Conservation (phyloP, 2,888 invertebrate species). For the Drosophila nigricruria region DNA sequence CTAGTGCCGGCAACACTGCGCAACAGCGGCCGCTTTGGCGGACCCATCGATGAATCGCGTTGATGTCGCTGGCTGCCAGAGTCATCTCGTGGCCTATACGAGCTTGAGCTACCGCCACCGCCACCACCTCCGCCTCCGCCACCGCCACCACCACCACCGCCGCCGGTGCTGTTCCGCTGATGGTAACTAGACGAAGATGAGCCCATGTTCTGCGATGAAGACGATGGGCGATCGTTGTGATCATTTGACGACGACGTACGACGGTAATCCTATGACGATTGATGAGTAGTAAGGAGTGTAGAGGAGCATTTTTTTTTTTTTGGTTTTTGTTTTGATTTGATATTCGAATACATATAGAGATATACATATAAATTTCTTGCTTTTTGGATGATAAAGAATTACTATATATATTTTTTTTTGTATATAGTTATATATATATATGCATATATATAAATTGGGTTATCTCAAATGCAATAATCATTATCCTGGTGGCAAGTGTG, state of each 20-base stretch:
- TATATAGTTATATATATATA: slow-evolving; percentile 50
- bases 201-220: slow-evolving; percentile 80
- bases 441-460: slow-evolving; percentile 55
- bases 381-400: slow-evolving; percentile 66
- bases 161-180: slow-evolving; percentile 73
- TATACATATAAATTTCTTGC: slow-evolving; percentile 51
- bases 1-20: slow-evolving; percentile 81
- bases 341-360: slow-evolving; percentile 66
- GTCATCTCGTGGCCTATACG: slow-evolving; percentile 74
- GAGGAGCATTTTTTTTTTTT: slow-evolving; percentile 72
- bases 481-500: slow-evolving; percentile 73
- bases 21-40: slow-evolving; percentile 83
- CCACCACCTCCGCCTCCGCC: slow-evolving; percentile 62
- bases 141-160: slow-evolving; percentile 61
- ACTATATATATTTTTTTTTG: slow-evolving; percentile 50
- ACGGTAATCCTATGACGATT: slow-evolving; percentile 85
- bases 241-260: slow-evolving; percentile 81
- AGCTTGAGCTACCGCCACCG: slow-evolving; percentile 66
- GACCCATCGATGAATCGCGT: slow-evolving; percentile 84
- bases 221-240: slow-evolving; percentile 84
- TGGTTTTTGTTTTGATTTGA: slow-evolving; percentile 64
- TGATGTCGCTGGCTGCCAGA: slow-evolving; percentile 73
- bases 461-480: slow-evolving; percentile 65
- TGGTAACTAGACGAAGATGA: slow-evolving; percentile 75
- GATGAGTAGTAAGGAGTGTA: slow-evolving; percentile 84